A percentile compares a stretch with the other conserved stretches of the same genome.
Evolutionary conservation across 2,888 invertebrate species (phyloP).

Genomic region (Drosophila cracens): DNA sequence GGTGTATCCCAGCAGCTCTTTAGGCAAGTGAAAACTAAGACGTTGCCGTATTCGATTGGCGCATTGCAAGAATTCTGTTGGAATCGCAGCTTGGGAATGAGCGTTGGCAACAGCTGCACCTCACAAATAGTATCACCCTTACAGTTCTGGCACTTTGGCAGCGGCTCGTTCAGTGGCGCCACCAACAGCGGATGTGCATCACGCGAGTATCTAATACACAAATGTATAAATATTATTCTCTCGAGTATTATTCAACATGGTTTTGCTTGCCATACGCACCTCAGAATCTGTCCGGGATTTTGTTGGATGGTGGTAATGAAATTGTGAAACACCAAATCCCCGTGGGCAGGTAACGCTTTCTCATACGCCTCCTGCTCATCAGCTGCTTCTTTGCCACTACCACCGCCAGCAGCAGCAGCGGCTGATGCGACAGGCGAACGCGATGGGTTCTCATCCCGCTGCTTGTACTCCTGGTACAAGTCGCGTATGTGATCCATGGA

Average conservation of each 20-base stretch:
- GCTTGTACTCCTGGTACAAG: conserved; percentile 88
- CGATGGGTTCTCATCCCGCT: conserved; percentile 84
- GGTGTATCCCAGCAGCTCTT: conserved; percentile 93
- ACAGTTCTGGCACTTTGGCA: conserved; percentile 88
- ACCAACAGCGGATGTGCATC: conserved; percentile 89
- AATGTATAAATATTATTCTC: not conserved
- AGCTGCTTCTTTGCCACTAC: conserved; percentile 40
- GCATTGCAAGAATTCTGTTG: conserved; percentile 86
- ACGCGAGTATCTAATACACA: conserved; percentile 89
- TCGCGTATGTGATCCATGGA: conserved; percentile 88
- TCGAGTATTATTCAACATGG: not conserved
- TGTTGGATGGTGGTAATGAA: conserved; percentile 90
- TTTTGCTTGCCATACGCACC: conserved; percentile 86
- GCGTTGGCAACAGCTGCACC: conserved; percentile 92
- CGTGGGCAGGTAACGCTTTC: conserved; percentile 91
- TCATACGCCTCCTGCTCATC: conserved; percentile 90
- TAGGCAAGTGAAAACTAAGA: conserved; percentile 92
- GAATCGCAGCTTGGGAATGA: conserved; percentile 90
- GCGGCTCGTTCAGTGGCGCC: conserved; percentile 87
- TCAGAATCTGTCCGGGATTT: conserved; percentile 93
- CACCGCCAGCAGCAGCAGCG: conserved; percentile 24
- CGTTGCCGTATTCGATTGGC: conserved; percentile 93
- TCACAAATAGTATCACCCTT: conserved; percentile 91
- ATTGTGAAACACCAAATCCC: conserved; percentile 92
- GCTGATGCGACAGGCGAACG: conserved; percentile 73